Percentiles rank a stretch among this genome's conserved stretches.
Evolutionary conservation across 2,888 invertebrate genomes (phyloP).

Genomic region (Stenichneumon culpator): DNA sequence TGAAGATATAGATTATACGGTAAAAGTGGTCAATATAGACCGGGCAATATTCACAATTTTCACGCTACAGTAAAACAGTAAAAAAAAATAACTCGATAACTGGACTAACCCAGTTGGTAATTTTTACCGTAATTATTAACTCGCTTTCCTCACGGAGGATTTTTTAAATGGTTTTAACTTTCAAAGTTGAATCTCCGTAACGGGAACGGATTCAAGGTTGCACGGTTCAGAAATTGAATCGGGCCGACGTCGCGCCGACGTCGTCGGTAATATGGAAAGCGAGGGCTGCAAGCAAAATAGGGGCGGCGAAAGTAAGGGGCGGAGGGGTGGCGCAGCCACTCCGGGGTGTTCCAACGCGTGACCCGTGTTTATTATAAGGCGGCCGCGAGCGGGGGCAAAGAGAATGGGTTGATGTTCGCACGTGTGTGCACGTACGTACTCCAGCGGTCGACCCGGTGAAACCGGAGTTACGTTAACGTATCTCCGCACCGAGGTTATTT

Average conservation of each 20-base stretch:
- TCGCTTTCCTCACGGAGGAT: neutral
- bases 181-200: neutral
- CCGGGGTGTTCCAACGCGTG: conserved; percentile 16
- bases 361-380: conserved; percentile 50
- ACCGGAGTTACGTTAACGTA: conserved; percentile 52
- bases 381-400: conserved; percentile 29
- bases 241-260: neutral
- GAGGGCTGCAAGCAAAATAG: conserved; percentile 20
- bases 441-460: conserved; percentile 14
- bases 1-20: too few species aligned
- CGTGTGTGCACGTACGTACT: conserved; percentile 16
- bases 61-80: too few species aligned
- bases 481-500: conserved; percentile 46
- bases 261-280: neutral
- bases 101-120: neutral
- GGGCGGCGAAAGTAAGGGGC: neutral
- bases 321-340: neutral
- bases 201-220: neutral
- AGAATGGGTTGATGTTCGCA: conserved; percentile 41
- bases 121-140: neutral
- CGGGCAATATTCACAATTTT: too few species aligned
- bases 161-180: neutral
- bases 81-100: neutral
- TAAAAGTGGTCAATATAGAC: too few species aligned
- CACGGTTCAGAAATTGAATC: neutral